Evolutionary conservation across 2,797 vertebrate species (phyloP).

Genomic region (Propithecus deckenii): DNA sequence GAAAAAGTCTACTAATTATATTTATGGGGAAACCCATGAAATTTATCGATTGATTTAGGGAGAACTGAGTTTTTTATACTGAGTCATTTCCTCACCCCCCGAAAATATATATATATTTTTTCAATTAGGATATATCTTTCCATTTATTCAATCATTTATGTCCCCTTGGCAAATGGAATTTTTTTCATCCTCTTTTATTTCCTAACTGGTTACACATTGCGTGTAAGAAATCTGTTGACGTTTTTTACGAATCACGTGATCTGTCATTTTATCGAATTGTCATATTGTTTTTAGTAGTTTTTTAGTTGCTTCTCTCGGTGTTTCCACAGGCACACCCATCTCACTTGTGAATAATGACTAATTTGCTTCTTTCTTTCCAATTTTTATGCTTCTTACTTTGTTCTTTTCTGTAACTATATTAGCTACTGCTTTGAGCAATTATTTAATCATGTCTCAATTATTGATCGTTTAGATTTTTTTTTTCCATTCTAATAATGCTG

Average conservation of each 20-base stretch:
- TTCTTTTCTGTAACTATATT: not conserved
- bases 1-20: not conserved
- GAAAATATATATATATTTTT: not conserved
- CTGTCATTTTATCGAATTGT: not conserved
- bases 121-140: not conserved
- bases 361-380: not conserved
- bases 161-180: not conserved
- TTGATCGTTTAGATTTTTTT: not conserved
- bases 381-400: not conserved
- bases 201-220: not conserved
- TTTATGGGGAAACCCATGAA: not conserved
- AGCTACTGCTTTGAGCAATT: not conserved
- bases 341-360: not conserved
- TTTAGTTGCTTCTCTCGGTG: not conserved
- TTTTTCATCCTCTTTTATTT: constrained; percentile 1
- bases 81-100: not conserved
- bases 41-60: not conserved
- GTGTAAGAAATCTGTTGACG: not conserved
- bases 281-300: not conserved
- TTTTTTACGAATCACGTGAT: not conserved
- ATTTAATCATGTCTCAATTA: not conserved
- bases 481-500: not conserved
- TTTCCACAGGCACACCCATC: not conserved
- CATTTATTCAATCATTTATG: not conserved
- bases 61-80: not conserved